phyloP scores from a whole-genome alignment of 2,888 invertebrate species.

The Brenthis ino region DNA sequence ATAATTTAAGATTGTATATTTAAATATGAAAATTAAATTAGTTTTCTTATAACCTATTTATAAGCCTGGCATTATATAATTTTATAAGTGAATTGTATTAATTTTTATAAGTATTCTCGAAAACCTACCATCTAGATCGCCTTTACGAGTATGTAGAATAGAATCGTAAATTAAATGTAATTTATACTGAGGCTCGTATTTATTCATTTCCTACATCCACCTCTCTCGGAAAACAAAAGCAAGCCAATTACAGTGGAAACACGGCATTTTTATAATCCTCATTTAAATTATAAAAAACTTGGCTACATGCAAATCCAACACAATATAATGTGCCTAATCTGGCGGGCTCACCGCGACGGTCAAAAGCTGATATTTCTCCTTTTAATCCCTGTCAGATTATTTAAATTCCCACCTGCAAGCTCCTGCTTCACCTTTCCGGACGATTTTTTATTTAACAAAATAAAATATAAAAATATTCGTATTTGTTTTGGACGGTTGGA shows the following conservation, averaged over 20 bases:
- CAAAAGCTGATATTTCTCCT: slow-evolving; percentile 81
- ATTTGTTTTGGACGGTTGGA: slow-evolving; percentile 80
- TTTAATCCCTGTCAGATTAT: slow-evolving; percentile 83
- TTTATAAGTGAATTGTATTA: no score
- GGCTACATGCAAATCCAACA: slow-evolving; percentile 62
- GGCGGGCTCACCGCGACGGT: slow-evolving; percentile 66
- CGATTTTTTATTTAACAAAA: slow-evolving; percentile 75
- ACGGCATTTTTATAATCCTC: slow-evolving; percentile 48
- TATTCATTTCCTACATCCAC: not conserved
- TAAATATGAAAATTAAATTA: slow-evolving; percentile 8
- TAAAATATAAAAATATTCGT: slow-evolving; percentile 81
- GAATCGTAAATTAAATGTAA: no score
- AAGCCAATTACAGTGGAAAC: slow-evolving; percentile 41
- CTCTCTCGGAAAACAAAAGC: slow-evolving; percentile 31
- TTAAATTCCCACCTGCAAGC: slow-evolving; percentile 81
- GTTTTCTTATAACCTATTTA: no score
- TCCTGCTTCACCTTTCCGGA: slow-evolving; percentile 59
- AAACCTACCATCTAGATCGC: no score
- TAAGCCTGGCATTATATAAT: no score
- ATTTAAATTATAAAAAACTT: slow-evolving; percentile 67
- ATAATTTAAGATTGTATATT: slow-evolving; percentile 30
- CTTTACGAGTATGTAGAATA: no score
- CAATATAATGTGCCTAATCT: slow-evolving; percentile 72
- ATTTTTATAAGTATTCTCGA: no score
- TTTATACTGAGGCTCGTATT: not conserved